Evolutionary conservation across 2,797 vertebrate species (phyloP).

Genomic region (Heliangelus exortis): DNA sequence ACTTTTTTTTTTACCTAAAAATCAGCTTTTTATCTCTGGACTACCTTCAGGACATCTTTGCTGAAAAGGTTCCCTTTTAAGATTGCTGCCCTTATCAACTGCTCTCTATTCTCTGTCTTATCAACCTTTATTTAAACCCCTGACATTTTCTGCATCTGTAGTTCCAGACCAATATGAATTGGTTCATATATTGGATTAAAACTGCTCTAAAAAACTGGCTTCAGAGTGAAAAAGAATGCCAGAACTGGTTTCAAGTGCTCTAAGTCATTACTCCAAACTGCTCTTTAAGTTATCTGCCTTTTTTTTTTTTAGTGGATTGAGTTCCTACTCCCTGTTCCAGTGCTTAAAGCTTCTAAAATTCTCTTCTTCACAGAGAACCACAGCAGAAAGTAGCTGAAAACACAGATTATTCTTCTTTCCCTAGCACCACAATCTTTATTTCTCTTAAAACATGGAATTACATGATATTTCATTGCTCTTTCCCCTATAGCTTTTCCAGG

Average conservation of each 20-base stretch:
- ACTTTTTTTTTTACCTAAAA: background rate
- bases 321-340: background rate
- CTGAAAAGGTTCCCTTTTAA: background rate
- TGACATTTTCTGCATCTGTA: slow-evolving; percentile 23
- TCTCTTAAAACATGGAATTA: background rate
- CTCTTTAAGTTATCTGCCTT: background rate
- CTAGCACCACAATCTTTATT: background rate
- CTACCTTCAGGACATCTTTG: background rate
- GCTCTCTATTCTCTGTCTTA: background rate
- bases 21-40: background rate
- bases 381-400: background rate
- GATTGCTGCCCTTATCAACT: slow-evolving; percentile 2
- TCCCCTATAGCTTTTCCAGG: background rate
- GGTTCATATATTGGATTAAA: background rate
- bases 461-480: background rate
- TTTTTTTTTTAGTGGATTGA: background rate
- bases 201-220: background rate
- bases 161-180: background rate
- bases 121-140: slow-evolving; percentile 11
- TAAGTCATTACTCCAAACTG: background rate
- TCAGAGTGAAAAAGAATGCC: background rate
- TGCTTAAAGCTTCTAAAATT: background rate
- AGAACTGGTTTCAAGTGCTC: background rate
- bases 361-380: background rate
- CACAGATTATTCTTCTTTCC: background rate